Evolutionary conservation across 2,888 invertebrate genomes (phyloP).

Genomic region (Galeruca laticollis): DNA sequence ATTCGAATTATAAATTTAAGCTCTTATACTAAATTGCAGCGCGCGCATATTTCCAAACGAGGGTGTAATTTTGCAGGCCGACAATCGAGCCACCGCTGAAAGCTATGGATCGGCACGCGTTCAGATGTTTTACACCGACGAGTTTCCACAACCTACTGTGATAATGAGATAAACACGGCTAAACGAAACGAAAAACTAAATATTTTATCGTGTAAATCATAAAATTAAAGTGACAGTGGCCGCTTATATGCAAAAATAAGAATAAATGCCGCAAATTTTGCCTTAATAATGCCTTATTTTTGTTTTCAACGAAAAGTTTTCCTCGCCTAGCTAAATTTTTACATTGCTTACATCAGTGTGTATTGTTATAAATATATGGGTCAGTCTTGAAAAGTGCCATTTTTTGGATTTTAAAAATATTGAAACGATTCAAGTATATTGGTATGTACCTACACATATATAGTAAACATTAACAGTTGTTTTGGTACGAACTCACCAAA

Average conservation of each 20-base stretch:
- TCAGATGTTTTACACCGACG: slow-evolving; percentile 35
- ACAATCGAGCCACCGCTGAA: slow-evolving; percentile 46
- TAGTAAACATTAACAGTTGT: slow-evolving; percentile 8
- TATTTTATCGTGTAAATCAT: slow-evolving; percentile 15
- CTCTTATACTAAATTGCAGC: slow-evolving; percentile 32
- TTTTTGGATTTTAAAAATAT: slow-evolving; percentile 15
- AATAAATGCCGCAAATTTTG: slow-evolving; percentile 41
- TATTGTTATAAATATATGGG: slow-evolving; percentile 22
- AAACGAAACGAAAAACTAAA: slow-evolving; percentile 26
- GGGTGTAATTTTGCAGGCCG: slow-evolving; percentile 42
- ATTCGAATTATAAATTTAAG: slow-evolving; percentile 17
- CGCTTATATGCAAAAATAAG: slow-evolving; percentile 17
- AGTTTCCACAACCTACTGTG: slow-evolving; percentile 39
- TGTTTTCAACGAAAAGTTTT: slow-evolving; percentile 38
- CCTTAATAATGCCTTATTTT: slow-evolving; percentile 52
- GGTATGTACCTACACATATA: slow-evolving; percentile 3
- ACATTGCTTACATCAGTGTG: slow-evolving; percentile 30
- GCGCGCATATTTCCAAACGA: slow-evolving; percentile 36
- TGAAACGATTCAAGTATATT: not conserved
- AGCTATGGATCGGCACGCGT: slow-evolving; percentile 45
- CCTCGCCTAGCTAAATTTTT: slow-evolving; percentile 42
- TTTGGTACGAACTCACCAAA: not conserved
- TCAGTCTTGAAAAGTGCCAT: slow-evolving; percentile 23
- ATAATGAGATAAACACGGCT: slow-evolving; percentile 35
- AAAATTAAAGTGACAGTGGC: slow-evolving; percentile 39